Evolutionary conservation across 1,140 invertebrate genomes (phyloP), one percentile per base, ranked within the genome.

Genomic region (Atta cephalotes): DNA sequence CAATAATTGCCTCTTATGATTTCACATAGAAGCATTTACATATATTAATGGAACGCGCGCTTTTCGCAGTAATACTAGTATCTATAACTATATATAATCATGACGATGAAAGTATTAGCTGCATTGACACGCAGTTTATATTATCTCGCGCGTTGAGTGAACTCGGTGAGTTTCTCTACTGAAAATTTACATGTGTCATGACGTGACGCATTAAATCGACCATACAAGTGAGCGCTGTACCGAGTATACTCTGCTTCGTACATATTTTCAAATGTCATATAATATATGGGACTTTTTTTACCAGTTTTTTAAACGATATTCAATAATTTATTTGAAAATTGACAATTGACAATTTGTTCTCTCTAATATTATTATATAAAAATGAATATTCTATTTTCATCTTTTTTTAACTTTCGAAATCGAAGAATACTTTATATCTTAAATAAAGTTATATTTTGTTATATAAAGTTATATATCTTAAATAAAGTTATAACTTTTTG

Each of bases 151-250:
- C 35, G 12, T 78, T 63, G 28, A 56, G 56, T 21, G 35, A 45
- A 31, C 39, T 79, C 25, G 25, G 63, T 35, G n/a, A 68, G 9
- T 80, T 45, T 45, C n/a, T 62, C 63, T 21, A 56, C 39, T n/a
- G 63, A 70, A 53, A 70, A 70, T 80, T 80, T 70, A 80, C 31
- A 70, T 56, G 49, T 31, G 65, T 68, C 49, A 56, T 58, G 28
- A 80, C 3, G 49, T 28, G 63, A 79, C n/a, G n/a, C 28, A 25
- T 68, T 70, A 53, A 70, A 70, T 70, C 21, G 31, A 35, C 31
- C 21, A 49, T 39, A 79, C 25, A 14, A 39, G 18, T 25, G 14
- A 66, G 12, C 5, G 7, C 16, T 66, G 28, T 66, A 66, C 1
- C 51, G 10, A 35, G 51, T 10, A 25, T 25, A 28, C 25, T 53